Conservation (phyloP, 1,140 invertebrate genomes). For the Drosophila eugracilis region DNA sequence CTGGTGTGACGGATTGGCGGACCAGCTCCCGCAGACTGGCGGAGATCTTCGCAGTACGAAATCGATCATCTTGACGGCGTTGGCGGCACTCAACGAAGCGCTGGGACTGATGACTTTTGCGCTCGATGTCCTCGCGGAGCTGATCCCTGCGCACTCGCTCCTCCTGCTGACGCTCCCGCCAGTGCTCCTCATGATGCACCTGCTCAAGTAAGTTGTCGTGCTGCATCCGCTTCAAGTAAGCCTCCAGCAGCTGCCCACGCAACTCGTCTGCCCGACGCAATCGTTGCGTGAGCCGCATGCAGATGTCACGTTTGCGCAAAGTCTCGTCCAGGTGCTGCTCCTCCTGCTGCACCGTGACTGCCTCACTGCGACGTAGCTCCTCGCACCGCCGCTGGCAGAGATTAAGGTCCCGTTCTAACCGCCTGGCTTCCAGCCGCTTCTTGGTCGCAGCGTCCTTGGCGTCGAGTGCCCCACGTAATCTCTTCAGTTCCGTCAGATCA, state of each 20-base stretch:
- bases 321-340: constrained; percentile 74
- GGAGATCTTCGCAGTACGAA: constrained; percentile 78
- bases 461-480: constrained; percentile 61
- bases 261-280: constrained; percentile 72
- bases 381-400: constrained; percentile 68
- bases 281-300: constrained; percentile 65
- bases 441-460: constrained; percentile 70
- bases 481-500: constrained; percentile 66
- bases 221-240: constrained; percentile 72
- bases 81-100: constrained; percentile 72
- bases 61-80: constrained; percentile 62
- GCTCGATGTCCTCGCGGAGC: constrained; percentile 67
- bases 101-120: constrained; percentile 64
- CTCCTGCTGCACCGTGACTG: constrained; percentile 70
- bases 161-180: constrained; percentile 66
- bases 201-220: constrained; percentile 80
- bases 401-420: constrained; percentile 65
- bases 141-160: constrained; percentile 67
- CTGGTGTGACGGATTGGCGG: constrained; percentile 76
- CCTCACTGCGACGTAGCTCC: constrained; percentile 71
- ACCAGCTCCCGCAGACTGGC: constrained; percentile 80
- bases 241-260: constrained; percentile 62
- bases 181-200: constrained; percentile 81
- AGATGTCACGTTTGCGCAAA: constrained; percentile 72
- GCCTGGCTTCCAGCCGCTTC: constrained; percentile 58